phyloP scores from a whole-genome alignment of 2,888 invertebrate species.

The Heteromyza rotundicornis region DNA sequence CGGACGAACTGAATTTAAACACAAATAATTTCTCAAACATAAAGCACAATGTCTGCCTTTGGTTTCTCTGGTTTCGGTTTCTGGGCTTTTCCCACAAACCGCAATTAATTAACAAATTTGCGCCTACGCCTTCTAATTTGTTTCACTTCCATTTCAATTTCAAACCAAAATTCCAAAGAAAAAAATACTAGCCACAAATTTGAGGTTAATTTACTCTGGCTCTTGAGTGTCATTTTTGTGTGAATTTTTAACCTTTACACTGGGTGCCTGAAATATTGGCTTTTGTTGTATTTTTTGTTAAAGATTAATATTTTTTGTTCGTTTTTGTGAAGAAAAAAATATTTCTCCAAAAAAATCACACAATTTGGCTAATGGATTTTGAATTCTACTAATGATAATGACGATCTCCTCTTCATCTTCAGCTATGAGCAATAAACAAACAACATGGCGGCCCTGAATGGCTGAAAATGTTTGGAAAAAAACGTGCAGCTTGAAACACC shows the following conservation, averaged over 20 bases:
- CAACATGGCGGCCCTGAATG: not conserved
- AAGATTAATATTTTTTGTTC: too few relatives aligned
- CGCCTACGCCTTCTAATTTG: conserved; percentile 6
- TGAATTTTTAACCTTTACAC: not conserved
- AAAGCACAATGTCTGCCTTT: conserved; percentile 8
- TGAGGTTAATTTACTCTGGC: conserved; percentile 7
- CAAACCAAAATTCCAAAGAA: not conserved
- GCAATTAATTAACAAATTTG: conserved; percentile 19
- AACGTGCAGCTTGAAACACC: conserved; percentile 2
- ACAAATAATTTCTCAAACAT: not conserved
- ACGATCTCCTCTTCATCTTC: not conserved
- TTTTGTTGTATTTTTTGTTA: not conserved
- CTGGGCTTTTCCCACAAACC: conserved; percentile 1
- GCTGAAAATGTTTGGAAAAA: not conserved
- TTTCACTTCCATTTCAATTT: not conserved
- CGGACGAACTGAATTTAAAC: not conserved
- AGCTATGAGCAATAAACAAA: not conserved
- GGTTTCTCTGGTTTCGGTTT: not conserved
- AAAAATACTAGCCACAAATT: not conserved
- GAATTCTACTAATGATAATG: conserved; percentile 20
- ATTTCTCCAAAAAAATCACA: not conserved
- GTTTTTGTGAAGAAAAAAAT: too few relatives aligned
- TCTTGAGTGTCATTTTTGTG: not conserved
- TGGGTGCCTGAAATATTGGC: not conserved
- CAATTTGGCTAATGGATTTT: conserved; percentile 22